A percentile compares a stretch with the other conserved stretches of the same genome.
These are phyloP conservation scores for Gavia stellata DNA, from an alignment of 2,113 vertebrate genomes.

Conservation along the genomic window DNA sequence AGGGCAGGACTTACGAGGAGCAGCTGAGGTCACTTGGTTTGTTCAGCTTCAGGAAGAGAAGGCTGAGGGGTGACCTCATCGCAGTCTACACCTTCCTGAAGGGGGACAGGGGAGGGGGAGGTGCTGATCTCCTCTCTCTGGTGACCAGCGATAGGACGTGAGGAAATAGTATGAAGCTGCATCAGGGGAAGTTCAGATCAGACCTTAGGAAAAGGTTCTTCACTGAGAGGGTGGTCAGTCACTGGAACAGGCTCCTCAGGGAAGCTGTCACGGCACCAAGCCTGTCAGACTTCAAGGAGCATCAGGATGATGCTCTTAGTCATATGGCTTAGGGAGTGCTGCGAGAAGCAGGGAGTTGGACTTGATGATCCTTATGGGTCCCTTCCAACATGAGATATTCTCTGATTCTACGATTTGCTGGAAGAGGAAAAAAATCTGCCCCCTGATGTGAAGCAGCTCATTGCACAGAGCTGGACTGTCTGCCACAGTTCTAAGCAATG, in stretches of 20 bases:
- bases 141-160: fast-evolving
- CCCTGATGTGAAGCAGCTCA: not conserved
- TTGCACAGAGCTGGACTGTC: not conserved
- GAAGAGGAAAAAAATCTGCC: not conserved
- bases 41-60: not conserved
- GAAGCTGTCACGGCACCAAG: not conserved
- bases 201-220: not conserved
- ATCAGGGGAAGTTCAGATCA: not conserved
- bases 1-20: not conserved
- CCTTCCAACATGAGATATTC: not conserved
- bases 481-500: not conserved
- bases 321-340: not conserved
- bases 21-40: not conserved
- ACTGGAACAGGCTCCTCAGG: not conserved
- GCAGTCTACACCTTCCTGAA: not conserved
- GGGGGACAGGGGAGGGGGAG: not conserved
- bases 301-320: not conserved
- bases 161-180: not conserved
- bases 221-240: fast-evolving
- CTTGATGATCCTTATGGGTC: not conserved
- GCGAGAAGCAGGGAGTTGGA: not conserved
- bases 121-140: not conserved
- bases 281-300: not conserved
- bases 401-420: not conserved
- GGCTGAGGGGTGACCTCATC: not conserved